These are phyloP conservation scores for Hemicrepidius hirtus DNA, from an alignment of 2,888 invertebrate genomes.

Conservation along the genomic window DNA sequence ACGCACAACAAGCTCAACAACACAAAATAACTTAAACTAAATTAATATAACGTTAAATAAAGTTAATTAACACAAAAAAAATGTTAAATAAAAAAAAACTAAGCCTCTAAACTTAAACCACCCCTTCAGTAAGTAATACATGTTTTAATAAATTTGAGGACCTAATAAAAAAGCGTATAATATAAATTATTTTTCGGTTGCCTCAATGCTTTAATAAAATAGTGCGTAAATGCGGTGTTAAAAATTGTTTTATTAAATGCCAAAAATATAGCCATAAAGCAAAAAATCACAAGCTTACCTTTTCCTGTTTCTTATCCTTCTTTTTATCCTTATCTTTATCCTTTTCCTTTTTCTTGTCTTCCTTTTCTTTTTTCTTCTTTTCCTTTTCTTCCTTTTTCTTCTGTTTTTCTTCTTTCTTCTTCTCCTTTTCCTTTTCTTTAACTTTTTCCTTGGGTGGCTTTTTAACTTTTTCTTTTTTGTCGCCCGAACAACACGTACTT, in stretches of 20 bases:
- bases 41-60: slow-evolving; percentile 59
- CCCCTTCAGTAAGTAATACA: slow-evolving; percentile 29
- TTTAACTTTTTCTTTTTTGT: slow-evolving; percentile 75
- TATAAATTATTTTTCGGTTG: slow-evolving; percentile 4
- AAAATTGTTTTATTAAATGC: slow-evolving; percentile 34
- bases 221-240: slow-evolving; percentile 45
- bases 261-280: slow-evolving; percentile 24
- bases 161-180: neutral
- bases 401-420: slow-evolving; percentile 73
- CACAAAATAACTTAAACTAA: slow-evolving; percentile 63
- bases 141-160: neutral
- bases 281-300: slow-evolving; percentile 66
- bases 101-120: slow-evolving; percentile 68
- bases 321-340: slow-evolving; percentile 73
- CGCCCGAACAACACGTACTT: slow-evolving; percentile 87
- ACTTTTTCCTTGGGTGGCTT: slow-evolving; percentile 69
- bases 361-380: slow-evolving; percentile 77
- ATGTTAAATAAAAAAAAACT: slow-evolving; percentile 73
- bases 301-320: slow-evolving; percentile 73
- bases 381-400: slow-evolving; percentile 76
- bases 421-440: slow-evolving; percentile 74
- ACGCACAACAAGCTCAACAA: slow-evolving; percentile 70
- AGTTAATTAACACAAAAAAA: slow-evolving; percentile 68
- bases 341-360: slow-evolving; percentile 77
- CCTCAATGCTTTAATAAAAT: slow-evolving; percentile 31